phyloP scores from a whole-genome alignment of 2,888 invertebrate species.

The Hyppa rectilinea region DNA sequence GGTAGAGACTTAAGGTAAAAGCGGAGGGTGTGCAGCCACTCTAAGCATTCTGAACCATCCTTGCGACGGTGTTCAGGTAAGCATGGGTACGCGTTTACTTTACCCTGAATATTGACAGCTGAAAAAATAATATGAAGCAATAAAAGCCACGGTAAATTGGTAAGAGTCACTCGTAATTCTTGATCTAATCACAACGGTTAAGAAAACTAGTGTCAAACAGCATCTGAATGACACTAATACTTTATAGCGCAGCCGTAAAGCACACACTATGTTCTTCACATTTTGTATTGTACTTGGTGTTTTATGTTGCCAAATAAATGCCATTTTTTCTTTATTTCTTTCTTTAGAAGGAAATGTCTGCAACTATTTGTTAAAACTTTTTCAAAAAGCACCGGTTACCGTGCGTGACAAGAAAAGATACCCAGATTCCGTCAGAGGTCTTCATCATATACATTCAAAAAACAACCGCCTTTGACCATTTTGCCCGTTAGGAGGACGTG shows the following conservation, averaged over 20 bases:
- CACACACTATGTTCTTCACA: too few relatives aligned
- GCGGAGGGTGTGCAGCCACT: conserved; percentile 95
- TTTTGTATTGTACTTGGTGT: too few relatives aligned
- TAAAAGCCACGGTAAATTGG: neutral
- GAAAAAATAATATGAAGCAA: conserved; percentile 53
- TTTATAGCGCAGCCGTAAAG: too few relatives aligned
- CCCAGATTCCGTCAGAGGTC: neutral
- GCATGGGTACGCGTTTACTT: conserved; percentile 93
- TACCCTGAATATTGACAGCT: conserved; percentile 91
- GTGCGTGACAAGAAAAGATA: neutral
- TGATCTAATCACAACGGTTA: neutral
- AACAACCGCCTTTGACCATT: neutral
- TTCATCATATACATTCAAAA: neutral
- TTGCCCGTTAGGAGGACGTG: neutral
- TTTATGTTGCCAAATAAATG: too few relatives aligned
- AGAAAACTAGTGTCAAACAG: too few relatives aligned
- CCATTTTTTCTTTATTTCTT: too few relatives aligned
- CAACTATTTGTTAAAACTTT: too few relatives aligned
- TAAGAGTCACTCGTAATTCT: neutral
- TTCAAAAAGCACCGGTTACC: neutral
- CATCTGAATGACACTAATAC: too few relatives aligned
- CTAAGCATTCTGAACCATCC: conserved; percentile 94
- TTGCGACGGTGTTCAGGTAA: conserved; percentile 90
- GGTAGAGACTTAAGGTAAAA: conserved; percentile 92
- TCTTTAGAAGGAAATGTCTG: too few relatives aligned